These are phyloP conservation scores for Graphium colonna DNA, from an alignment of 2,888 invertebrate genomes.

Conservation along the genomic window DNA sequence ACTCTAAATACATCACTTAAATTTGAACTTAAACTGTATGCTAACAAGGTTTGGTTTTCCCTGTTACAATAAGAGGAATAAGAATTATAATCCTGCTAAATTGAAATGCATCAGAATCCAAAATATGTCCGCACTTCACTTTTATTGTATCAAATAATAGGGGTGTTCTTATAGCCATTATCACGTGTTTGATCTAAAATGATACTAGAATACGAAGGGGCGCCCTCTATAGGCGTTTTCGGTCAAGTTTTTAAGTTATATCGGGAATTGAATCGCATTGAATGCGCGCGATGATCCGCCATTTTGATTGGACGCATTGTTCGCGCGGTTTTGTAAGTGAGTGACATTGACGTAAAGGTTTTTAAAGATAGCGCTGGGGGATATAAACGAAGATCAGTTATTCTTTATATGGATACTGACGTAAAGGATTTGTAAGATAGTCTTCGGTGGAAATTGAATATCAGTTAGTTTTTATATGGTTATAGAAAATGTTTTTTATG, in stretches of 20 bases:
- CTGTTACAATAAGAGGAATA: conserved; percentile 2
- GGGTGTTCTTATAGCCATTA: conserved; percentile 78
- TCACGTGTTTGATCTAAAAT: conserved; percentile 80
- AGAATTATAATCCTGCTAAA: conserved; percentile 31
- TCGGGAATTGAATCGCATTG: conserved; percentile 39
- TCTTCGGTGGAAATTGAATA: neutral
- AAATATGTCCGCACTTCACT: conserved; percentile 80
- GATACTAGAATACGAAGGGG: conserved; percentile 66
- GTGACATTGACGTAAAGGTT: conserved; percentile 27
- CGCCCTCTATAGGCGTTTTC: conserved; percentile 45
- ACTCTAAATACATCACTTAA: conserved; percentile 31
- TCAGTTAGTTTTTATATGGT: too few species aligned
- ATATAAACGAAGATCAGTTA: too few species aligned
- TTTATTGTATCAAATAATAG: conserved; percentile 81
- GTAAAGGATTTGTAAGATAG: conserved; percentile 13
- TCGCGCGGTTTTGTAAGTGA: conserved; percentile 34
- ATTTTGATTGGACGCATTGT: conserved; percentile 35
- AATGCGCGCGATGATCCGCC: conserved; percentile 40
- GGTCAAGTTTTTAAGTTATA: conserved; percentile 42
- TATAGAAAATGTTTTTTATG: too few species aligned
- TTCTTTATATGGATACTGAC: too few species aligned
- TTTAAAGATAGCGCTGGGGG: conserved; percentile 22
- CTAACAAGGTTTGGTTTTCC: conserved; percentile 32
- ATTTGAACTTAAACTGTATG: conserved; percentile 29
- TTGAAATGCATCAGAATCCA: conserved; percentile 70